Evolutionary conservation across 2,888 invertebrate species (phyloP).

Genomic region (Ceriagrion tenellum): DNA sequence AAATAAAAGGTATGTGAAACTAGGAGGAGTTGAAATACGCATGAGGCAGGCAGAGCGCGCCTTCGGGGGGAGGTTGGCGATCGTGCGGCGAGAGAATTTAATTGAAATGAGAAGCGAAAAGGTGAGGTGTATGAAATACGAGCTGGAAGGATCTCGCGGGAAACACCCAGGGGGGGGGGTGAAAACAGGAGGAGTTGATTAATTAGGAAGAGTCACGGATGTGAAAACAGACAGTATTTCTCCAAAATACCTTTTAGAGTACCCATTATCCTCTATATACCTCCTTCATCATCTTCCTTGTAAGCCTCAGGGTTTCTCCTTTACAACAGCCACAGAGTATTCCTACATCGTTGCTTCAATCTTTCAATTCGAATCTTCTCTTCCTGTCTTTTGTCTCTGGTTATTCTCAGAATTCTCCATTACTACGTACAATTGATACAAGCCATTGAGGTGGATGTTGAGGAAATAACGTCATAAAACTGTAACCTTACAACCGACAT

Average conservation of each 20-base stretch:
- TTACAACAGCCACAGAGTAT: too few species aligned
- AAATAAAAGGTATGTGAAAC: neutral
- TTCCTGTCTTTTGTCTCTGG: too few species aligned
- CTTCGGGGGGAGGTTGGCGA: neutral
- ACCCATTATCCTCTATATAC: neutral
- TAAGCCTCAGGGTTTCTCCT: too few species aligned
- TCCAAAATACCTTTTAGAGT: neutral
- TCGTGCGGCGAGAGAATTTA: neutral
- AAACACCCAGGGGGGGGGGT: too few species aligned
- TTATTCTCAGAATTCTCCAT: too few species aligned
- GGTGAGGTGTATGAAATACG: neutral
- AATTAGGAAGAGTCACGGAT: neutral
- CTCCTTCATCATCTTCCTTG: too few species aligned
- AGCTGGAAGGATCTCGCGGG: neutral
- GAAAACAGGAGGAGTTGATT: neutral
- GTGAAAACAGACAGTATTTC: neutral
- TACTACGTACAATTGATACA: too few species aligned
- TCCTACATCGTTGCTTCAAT: too few species aligned
- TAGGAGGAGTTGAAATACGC: neutral
- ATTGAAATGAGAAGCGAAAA: neutral
- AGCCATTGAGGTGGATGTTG: too few species aligned
- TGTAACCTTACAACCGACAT: too few species aligned
- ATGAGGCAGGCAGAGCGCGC: neutral
- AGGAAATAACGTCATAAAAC: too few species aligned
- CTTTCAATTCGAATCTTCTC: too few species aligned